Evolutionary conservation across 2,113 vertebrate species (phyloP).

Genomic region (Phylloscopus trochilus): DNA sequence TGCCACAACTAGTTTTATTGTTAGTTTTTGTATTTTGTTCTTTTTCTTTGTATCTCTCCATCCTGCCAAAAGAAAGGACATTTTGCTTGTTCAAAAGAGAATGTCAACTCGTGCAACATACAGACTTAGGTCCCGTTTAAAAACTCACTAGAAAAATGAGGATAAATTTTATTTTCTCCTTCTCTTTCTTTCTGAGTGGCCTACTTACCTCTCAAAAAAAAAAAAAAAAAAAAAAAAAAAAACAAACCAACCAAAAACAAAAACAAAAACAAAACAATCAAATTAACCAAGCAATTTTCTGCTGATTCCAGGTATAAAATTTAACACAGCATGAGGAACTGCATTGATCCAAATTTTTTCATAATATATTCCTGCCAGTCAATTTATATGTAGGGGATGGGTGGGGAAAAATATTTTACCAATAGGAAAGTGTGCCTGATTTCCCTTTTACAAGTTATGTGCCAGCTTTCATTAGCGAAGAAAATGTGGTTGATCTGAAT

Average conservation of each 20-base stretch:
- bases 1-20: neutral
- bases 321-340: neutral
- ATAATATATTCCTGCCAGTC: neutral
- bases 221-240: neutral
- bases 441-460: neutral
- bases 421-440: neutral
- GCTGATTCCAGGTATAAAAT: neutral
- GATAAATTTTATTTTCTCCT: neutral
- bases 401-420: neutral
- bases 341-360: neutral
- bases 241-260: neutral
- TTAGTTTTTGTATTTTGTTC: neutral
- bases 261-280: neutral
- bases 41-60: neutral
- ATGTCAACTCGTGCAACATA: neutral
- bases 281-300: neutral
- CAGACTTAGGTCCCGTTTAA: neutral
- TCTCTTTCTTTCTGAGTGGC: neutral
- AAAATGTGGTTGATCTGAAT: neutral
- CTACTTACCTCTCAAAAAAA: neutral
- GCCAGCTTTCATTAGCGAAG: neutral
- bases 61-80: neutral
- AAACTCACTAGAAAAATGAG: neutral
- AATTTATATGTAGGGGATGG: neutral
- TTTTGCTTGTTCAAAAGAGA: neutral